Evolutionary conservation across 2,113 vertebrate genomes (phyloP), one percentile per base, ranked within the genome.

Genomic region (Catharus minimus): DNA sequence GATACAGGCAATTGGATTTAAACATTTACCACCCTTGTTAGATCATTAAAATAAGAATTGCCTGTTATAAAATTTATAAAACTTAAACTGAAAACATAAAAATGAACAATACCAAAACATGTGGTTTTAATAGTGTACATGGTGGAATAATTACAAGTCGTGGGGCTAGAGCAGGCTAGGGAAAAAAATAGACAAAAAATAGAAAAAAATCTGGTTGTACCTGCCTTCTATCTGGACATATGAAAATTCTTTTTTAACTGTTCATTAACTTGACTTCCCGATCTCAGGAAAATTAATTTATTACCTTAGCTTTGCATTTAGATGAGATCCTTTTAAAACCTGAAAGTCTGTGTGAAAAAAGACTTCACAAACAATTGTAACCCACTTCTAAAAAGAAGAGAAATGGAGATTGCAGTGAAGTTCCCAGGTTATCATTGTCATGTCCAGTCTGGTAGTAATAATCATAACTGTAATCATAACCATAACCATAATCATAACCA

Each of bases 1-100:
- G 76, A 86, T 92, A 94, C 5, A 95, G n/a, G 80, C 60, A 79
- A 86, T 91, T 93, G 95, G 79, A 94, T 92, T 84, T 62, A 86
- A 93, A 80, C 18, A 77, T 93, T 94, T 95, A 92, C 53, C 58
- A 86, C 21, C 27, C 21, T 19, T 73, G 39, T 67, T 88, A 82
- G 71, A 92, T 82, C 71, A 38, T 82, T 93, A 90, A 91, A 72
- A 65, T 79, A 86, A 81, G 33, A 91, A 87, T 56, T 44, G 27
- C 39, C 60, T 90, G 46, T 69, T 73, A 82, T 74, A 90, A 89
- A 90, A 93, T 90, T 88, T 95, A 77, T 95, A 93, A 91, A 86
- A 66, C 64, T 79, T 80, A 96, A 94, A 93, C 47, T 27, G 30
- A 94, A 89, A 76, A 60, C 46, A 88, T 86, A 86, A 92, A 92